phyloP scores from a whole-genome alignment of 1,140 invertebrate genomes.

The Sinonovacula constricta region DNA sequence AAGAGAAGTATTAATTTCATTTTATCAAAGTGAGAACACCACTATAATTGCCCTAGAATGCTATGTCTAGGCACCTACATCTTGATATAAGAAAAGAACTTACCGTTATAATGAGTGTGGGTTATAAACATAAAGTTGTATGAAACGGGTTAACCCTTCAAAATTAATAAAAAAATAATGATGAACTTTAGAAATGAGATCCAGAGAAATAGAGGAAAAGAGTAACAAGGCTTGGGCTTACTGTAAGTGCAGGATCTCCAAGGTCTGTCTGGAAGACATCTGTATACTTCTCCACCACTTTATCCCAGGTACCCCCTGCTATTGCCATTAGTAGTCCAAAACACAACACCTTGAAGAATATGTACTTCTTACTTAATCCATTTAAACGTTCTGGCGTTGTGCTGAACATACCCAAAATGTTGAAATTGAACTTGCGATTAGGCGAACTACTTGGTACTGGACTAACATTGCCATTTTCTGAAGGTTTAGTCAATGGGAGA shows the following conservation, averaged over 20 bases:
- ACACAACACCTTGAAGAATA: conserved; percentile 67
- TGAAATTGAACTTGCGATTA: conserved; percentile 39
- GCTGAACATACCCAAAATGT: conserved; percentile 34
- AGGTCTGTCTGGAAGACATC: conserved; percentile 58
- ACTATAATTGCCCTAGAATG: no score
- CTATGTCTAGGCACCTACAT: no score
- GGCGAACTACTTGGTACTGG: conserved; percentile 39
- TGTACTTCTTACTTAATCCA: conserved; percentile 55
- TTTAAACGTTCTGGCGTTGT: neutral
- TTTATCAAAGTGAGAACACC: no score
- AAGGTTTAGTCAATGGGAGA: conserved; percentile 55
- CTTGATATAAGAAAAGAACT: no score
- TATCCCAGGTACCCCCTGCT: conserved; percentile 62
- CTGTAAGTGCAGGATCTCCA: conserved; percentile 56
- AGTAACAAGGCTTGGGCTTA: no score
- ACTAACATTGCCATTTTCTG: conserved; percentile 26
- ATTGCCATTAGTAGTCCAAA: conserved; percentile 58
- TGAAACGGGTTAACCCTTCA: no score
- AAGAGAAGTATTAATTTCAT: no score
- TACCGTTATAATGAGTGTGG: no score
- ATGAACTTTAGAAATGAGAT: no score
- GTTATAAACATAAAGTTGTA: no score
- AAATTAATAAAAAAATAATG: no score
- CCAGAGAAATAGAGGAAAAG: no score
- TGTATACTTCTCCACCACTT: conserved; percentile 57